Percentiles rank a stretch among this genome's conserved stretches.
Evolutionary conservation across 2,888 invertebrate genomes (phyloP).

Genomic region (Heteromyza rotundicornis): DNA sequence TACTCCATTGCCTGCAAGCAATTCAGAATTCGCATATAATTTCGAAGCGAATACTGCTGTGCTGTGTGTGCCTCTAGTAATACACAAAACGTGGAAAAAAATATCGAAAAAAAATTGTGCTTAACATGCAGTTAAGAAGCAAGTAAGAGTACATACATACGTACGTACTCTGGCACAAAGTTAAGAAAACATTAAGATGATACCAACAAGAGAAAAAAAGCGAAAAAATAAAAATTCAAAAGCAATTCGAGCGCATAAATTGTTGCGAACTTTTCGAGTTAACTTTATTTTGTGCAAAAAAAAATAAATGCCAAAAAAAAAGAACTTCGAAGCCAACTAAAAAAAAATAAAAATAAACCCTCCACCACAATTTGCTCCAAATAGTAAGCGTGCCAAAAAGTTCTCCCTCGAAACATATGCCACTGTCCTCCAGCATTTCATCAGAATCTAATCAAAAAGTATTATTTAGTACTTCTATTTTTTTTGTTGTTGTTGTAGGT

Average conservation of each 20-base stretch:
- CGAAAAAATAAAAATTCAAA: neutral
- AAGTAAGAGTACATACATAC: neutral
- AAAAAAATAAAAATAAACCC: neutral
- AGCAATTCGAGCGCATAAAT: neutral
- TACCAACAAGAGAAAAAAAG: too few species aligned
- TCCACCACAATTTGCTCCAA: too few species aligned
- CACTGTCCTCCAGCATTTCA: too few species aligned
- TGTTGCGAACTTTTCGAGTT: too few species aligned
- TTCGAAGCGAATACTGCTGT: too few species aligned
- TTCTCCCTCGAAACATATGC: too few species aligned
- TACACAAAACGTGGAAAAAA: neutral
- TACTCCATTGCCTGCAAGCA: too few species aligned
- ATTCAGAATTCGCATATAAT: too few species aligned
- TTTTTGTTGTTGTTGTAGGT: slow-evolving; percentile 20
- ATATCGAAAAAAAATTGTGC: neutral
- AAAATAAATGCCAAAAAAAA: neutral
- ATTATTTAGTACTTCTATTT: neutral
- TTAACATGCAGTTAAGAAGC: neutral
- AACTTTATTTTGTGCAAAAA: too few species aligned
- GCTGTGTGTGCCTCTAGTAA: too few species aligned
- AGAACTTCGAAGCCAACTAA: neutral
- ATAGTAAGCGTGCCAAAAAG: too few species aligned
- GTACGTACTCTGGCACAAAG: neutral
- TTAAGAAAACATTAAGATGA: neutral
- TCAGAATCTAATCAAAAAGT: neutral